Percentiles rank a stretch among this genome's conserved stretches.
Conservation (phyloP, 2,113 vertebrate species). For the Triplophysa dalaica region DNA sequence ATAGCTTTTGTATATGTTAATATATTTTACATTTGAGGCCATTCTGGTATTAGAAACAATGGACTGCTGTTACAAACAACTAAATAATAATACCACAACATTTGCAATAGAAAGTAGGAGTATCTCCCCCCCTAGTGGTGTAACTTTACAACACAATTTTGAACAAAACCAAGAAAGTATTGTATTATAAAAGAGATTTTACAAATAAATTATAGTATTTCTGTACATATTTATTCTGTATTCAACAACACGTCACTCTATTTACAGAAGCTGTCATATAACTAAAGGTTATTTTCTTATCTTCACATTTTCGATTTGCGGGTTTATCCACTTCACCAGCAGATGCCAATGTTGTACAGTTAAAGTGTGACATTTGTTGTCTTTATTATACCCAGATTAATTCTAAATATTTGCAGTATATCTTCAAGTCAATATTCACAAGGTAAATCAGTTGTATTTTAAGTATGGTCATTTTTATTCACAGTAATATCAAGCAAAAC, state of each 20-base stretch:
- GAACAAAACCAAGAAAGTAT: background rate
- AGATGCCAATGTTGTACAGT: constrained; percentile 51
- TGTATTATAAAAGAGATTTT: background rate
- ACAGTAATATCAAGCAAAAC: background rate
- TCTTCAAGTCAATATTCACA: background rate
- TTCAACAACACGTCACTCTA: background rate
- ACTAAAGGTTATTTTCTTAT: background rate
- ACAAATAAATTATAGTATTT: too few relatives aligned
- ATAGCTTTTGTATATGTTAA: background rate
- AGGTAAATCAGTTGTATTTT: background rate
- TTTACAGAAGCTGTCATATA: background rate
- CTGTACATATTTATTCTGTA: too few relatives aligned
- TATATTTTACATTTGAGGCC: background rate
- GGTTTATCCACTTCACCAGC: constrained; percentile 1
- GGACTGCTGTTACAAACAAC: background rate
- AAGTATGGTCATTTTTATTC: background rate
- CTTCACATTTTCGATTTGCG: background rate
- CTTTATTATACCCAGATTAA: background rate
- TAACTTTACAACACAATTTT: background rate
- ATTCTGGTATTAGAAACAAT: background rate
- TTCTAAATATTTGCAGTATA: background rate
- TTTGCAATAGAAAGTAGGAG: background rate
- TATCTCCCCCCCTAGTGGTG: constrained; percentile 5
- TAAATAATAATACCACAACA: background rate
- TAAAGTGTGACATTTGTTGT: constrained; percentile 45